Evolutionary conservation across 2,113 vertebrate genomes (phyloP).

Genomic region (Blennius ocellaris): DNA sequence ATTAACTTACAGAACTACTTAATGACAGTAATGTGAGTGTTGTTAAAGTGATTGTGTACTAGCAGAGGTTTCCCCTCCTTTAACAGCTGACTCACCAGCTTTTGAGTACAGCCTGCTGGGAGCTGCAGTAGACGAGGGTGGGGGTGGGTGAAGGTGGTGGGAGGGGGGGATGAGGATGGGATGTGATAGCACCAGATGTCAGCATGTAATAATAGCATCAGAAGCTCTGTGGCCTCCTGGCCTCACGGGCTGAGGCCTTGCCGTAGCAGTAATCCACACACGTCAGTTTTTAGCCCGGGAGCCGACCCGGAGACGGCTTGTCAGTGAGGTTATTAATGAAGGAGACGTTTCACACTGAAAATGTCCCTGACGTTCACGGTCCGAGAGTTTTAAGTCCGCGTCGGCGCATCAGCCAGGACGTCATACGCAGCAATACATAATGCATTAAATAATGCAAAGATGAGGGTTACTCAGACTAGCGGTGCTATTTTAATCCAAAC

Average conservation of each 20-base stretch:
- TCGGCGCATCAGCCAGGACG: no score
- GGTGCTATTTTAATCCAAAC: no score
- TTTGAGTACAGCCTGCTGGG: conserved; percentile 32
- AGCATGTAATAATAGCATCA: conserved; percentile 72
- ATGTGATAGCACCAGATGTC: conserved; percentile 62
- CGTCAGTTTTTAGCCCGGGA: conserved; percentile 64
- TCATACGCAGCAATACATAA: no score
- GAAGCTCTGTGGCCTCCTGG: conserved; percentile 56
- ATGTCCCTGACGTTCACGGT: conserved; percentile 6
- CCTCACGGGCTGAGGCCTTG: conserved; percentile 50
- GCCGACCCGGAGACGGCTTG: conserved; percentile 36
- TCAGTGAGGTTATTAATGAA: conserved; percentile 47
- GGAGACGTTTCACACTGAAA: conserved; percentile 31
- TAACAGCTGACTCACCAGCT: conserved; percentile 76
- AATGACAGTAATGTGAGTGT: no score
- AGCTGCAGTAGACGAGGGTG: conserved; percentile 7
- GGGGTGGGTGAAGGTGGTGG: not conserved
- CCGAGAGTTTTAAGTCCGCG: no score
- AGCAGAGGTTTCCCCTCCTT: conserved; percentile 37
- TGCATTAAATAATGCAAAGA: no score
- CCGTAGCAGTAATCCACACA: conserved; percentile 60
- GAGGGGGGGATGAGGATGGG: not conserved
- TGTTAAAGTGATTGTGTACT: conserved; percentile 4
- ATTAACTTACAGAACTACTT: no score
- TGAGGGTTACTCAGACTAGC: no score